Evolutionary conservation across 2,113 vertebrate genomes (phyloP), one percentile per base, ranked within the genome.

Genomic region (Peromyscus leucopus): DNA sequence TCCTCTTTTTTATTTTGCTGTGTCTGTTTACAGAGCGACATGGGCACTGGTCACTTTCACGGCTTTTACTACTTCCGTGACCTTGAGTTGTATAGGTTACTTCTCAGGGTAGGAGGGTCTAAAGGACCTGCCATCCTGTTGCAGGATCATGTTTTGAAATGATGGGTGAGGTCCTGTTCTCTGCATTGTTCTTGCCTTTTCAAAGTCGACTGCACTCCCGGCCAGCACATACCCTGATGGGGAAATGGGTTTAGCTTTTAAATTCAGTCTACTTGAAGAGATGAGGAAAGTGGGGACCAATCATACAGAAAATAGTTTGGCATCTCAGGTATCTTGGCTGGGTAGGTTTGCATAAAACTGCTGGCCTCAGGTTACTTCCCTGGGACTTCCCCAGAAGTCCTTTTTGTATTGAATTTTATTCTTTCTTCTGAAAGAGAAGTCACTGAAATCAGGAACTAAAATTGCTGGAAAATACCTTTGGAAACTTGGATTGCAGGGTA

Each of bases 391-490:
- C 57, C 57, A 94, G 1, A 61, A 80, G 86, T 75, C 0, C 5
- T 95, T 36, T 80, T 59, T 42, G 1, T 89, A 2, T 78, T 94
- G 94, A 96, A 63, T 91, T 90, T 91, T 93, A 51, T 89, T 90
- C 88, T 90, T 97, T 72, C 89, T 95, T 94, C 89, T 96, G 85
- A 96, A 94, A 93, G 33, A 83, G 88, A 88, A 75, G 90, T 89
- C 89, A 84, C 84, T 95, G 85, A 97, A 95, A 97, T 59, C 61
- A 97, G 91, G 96, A 97, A 96, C 95, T 92, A 83, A 48, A 92
- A 75, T 26, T 71, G 26, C 76, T 93, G 95, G 95, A 67, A 97
- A 97, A 96, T 96, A 96, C 96, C 94, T 95, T 94, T 94, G 95
- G 83, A 94, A 96, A 95, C 69, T 80, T 82, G 67, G 71, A 0